Conservation (phyloP, 2,797 vertebrate species). For the Otolemur crassicaudatus region DNA sequence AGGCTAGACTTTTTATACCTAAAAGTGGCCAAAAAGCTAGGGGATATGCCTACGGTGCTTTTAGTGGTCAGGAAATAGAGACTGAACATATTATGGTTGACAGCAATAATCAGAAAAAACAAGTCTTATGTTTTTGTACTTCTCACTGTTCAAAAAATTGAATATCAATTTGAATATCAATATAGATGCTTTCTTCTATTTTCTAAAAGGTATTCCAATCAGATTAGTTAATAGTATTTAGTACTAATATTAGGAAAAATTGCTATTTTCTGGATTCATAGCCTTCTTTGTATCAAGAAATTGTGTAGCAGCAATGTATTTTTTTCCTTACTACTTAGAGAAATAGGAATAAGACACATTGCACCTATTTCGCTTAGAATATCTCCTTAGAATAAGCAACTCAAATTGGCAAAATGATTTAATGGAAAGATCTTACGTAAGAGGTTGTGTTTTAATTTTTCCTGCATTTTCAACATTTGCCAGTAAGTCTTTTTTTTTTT, state of each 20-base stretch:
- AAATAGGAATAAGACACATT: neutral
- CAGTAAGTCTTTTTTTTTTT: neutral
- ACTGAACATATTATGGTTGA: neutral
- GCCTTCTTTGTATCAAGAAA: constrained; percentile 7
- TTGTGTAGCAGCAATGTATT: neutral
- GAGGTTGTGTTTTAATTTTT: constrained; percentile 46
- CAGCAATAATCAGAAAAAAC: neutral
- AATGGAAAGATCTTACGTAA: constrained; percentile 30
- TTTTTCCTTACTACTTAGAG: constrained; percentile 13
- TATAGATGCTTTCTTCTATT: neutral
- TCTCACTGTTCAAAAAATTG: neutral
- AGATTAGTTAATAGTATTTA: constrained; percentile 18
- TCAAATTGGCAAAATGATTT: constrained; percentile 10
- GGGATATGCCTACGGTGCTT: neutral
- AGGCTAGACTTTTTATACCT: neutral
- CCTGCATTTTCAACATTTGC: constrained; percentile 51
- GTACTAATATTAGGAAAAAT: neutral
- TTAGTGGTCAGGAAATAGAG: neutral
- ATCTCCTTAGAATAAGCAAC: neutral
- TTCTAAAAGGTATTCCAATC: neutral
- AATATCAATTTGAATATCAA: neutral
- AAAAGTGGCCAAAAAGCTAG: neutral
- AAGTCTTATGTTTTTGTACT: neutral
- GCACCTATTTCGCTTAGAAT: neutral
- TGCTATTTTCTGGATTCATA: neutral